Evolutionary conservation across 1,140 invertebrate genomes (phyloP).

Genomic region (Microplitis mediator): DNA sequence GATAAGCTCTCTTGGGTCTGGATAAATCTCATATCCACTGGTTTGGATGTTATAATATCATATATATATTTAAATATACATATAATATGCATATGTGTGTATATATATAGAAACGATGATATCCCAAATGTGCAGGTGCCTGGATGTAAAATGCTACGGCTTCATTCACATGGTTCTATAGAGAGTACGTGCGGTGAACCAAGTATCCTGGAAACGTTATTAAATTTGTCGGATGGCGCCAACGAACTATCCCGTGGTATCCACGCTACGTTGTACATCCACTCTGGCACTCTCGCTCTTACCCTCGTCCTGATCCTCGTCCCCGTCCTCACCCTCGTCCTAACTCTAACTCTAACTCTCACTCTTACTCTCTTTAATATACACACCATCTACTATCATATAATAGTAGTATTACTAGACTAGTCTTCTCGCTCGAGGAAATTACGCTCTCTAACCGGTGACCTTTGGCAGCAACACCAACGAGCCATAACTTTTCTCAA

Average conservation of each 20-base stretch:
- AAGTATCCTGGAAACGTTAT: constrained; percentile 17
- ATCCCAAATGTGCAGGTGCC: not conserved
- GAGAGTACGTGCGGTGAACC: constrained; percentile 17
- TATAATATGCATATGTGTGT: not conserved
- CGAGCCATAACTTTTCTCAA: too few species aligned
- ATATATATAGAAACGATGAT: not conserved
- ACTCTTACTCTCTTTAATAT: too few species aligned
- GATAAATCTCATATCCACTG: constrained; percentile 1
- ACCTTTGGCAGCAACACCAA: too few species aligned
- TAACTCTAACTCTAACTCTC: too few species aligned
- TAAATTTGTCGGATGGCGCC: constrained; percentile 19
- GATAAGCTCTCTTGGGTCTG: not conserved
- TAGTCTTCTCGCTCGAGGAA: too few species aligned
- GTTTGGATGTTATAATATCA: not conserved
- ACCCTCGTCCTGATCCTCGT: not conserved
- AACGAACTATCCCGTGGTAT: not conserved
- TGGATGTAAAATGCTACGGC: not conserved
- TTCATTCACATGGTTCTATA: constrained; percentile 2
- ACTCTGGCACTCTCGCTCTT: not conserved
- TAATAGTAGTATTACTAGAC: too few species aligned
- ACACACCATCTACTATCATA: too few species aligned
- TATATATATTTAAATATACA: not conserved
- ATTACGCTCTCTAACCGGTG: too few species aligned
- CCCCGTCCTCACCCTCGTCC: too few species aligned
- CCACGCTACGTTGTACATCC: not conserved